Base-by-base conservation (phyloP, 1,140 invertebrate genomes). In the Mylabris phalerata region DNA sequence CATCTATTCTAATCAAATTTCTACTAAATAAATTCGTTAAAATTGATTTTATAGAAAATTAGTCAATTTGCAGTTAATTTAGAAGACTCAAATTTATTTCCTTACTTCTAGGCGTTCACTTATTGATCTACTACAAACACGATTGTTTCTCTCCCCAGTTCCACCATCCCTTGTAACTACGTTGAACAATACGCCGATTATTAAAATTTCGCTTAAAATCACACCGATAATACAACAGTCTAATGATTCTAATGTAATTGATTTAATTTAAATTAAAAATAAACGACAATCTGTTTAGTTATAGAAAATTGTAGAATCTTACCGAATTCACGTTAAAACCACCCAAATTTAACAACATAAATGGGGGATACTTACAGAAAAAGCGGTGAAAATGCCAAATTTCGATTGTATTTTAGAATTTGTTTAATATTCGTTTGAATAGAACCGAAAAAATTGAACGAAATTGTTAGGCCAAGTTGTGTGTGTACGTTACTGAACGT, bases 121-220 rank as follows among this genome's bases (percentile, higher is more conserved):
- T 54, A 54, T 54, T 45, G 51, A 54, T 54, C 51, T 46, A 39
- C 38, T 19, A 32, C 4, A 32, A 45, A 11, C 24, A 42, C 42
- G 46, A 52, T 40, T 25, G 51, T 54, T 42, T 54, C 51, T 54
- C 51, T 46, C 26, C 46, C 41, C 32, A 46, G 4, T 45, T 32
- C 51, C 26, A 46, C 24, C 51, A 54, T 54, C 51, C 25, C 51
- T 44, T 54, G 51, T 54, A 54, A 54, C 51, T 42, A 54, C 43
- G 51, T 13, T 7, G 32, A 50, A 50, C 10, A 50, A 50, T 38
- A 27, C 32, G 27, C n/a, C 10, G 4, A 26, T 24, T n/a, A 19
- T 11, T 48, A 10, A 10, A 48, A 25, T 27, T 24, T 19, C 7
- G 45, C 9, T 7, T 41, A 50, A 50, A 52, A 52, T 52, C 4